Evolutionary conservation across 2,113 vertebrate species (phyloP).

Genomic region (Acrocephalus arundinaceus): DNA sequence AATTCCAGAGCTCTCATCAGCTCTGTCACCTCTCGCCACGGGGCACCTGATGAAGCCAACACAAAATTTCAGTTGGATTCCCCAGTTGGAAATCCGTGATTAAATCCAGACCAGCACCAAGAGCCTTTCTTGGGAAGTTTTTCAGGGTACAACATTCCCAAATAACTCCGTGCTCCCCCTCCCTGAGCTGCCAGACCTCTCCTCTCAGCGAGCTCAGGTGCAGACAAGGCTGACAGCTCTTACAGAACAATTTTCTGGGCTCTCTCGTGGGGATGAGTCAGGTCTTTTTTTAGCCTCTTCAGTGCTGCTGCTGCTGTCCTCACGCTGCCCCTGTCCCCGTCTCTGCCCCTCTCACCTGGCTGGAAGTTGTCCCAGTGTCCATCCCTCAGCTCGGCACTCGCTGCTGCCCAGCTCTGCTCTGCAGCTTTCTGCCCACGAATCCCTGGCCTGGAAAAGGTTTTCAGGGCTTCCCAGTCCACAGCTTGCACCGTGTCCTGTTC

Average conservation of each 20-base stretch:
- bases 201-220: background rate
- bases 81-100: background rate
- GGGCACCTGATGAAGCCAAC: background rate
- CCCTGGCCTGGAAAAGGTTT: conserved; percentile 47
- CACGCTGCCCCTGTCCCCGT: fast-evolving
- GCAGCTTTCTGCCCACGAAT: background rate
- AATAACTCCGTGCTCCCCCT: background rate
- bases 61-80: background rate
- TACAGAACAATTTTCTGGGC: background rate
- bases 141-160: background rate
- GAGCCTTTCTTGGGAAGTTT: background rate
- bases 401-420: background rate
- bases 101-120: background rate
- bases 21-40: conserved; percentile 33
- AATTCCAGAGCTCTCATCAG: conserved; percentile 46
- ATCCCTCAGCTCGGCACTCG: background rate
- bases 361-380: background rate
- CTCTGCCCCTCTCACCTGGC: conserved; percentile 52
- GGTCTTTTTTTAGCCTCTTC: background rate
- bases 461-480: conserved; percentile 66
- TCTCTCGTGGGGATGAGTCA: background rate
- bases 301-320: background rate
- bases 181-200: background rate
- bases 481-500: conserved; percentile 79
- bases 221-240: background rate